Evolutionary conservation across 2,888 invertebrate species (phyloP).

Genomic region (Callimorpha dominula): DNA sequence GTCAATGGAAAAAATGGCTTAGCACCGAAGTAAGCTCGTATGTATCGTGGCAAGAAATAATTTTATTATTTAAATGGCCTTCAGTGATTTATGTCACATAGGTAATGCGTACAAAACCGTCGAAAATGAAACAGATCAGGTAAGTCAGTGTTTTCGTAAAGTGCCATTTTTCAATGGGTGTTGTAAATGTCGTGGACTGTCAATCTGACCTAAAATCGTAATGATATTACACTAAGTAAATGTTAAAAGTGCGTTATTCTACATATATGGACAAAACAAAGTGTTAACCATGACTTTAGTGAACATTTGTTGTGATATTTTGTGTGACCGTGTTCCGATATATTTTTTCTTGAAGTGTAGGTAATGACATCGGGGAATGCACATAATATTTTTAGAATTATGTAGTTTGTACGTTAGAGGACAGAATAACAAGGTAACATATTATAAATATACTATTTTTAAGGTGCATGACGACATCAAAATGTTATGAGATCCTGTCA

Average conservation of each 20-base stretch:
- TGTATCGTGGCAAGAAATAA: conserved; percentile 85
- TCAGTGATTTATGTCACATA: conserved; percentile 86
- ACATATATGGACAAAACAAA: conserved; percentile 32
- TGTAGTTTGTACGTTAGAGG: conserved; percentile 80
- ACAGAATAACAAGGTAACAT: conserved; percentile 77
- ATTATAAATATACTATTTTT: conserved; percentile 59
- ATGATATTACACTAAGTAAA: conserved; percentile 68
- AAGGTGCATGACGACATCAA: conserved; percentile 47
- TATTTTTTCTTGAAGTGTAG: conserved; percentile 58
- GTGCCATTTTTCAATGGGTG: conserved; percentile 74
- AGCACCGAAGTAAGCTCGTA: conserved; percentile 80
- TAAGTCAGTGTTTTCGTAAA: conserved; percentile 73
- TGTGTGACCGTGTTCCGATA: conserved; percentile 42
- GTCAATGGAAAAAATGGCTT: conserved; percentile 87
- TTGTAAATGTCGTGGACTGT: conserved; percentile 83
- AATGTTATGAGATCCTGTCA: conserved; percentile 53
- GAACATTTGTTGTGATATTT: conserved; percentile 46
- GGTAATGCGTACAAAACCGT: conserved; percentile 84
- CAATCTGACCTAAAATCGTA: conserved; percentile 82
- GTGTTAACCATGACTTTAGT: conserved; percentile 44
- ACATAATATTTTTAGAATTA: conserved; percentile 86
- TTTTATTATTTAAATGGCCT: conserved; percentile 86
- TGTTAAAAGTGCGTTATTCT: conserved; percentile 55
- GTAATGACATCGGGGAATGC: conserved; percentile 81
- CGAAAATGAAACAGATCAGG: conserved; percentile 85